Conservation (phyloP, 23 tunicate genomes). For the Ascidia mentula region DNA sequence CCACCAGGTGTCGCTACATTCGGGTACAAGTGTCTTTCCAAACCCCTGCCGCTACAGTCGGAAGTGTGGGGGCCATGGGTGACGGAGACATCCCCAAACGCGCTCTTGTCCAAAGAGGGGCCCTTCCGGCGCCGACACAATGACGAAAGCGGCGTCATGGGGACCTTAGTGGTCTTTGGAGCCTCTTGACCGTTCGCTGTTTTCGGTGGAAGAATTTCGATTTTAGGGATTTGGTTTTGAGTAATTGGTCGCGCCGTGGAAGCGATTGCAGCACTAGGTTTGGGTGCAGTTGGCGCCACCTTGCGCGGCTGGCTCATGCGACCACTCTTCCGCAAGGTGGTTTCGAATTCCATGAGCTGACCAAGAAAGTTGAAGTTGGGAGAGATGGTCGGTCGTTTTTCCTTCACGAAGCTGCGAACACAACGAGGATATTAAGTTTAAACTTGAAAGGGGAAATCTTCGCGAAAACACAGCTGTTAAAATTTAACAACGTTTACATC, state of each 20-base stretch:
- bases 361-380: conserved; percentile 96
- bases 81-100: conserved; percentile 2
- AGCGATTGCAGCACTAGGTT: background rate
- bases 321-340: conserved; percentile 33
- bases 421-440: background rate
- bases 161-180: background rate
- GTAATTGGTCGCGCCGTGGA: background rate
- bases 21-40: conserved; percentile 1
- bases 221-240: background rate
- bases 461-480: background rate
- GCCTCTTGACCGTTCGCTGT: background rate
- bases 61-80: conserved; percentile 19
- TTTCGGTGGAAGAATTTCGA: conserved; percentile 16
- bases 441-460: background rate
- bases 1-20: conserved; percentile 14
- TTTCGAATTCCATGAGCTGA: conserved; percentile 88
- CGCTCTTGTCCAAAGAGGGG: conserved; percentile 37
- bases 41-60: background rate
- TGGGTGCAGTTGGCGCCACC: conserved; percentile 21
- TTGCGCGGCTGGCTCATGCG: conserved; percentile 50
- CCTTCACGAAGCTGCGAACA: conserved; percentile 80
- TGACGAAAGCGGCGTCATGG: conserved; percentile 51
- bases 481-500: background rate
- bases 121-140: conserved; percentile 72
- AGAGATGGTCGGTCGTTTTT: conserved; percentile 91